These are phyloP conservation scores for Leptinotarsa tumamoca DNA, from an alignment of 2,888 invertebrate species.

Conservation along the genomic window DNA sequence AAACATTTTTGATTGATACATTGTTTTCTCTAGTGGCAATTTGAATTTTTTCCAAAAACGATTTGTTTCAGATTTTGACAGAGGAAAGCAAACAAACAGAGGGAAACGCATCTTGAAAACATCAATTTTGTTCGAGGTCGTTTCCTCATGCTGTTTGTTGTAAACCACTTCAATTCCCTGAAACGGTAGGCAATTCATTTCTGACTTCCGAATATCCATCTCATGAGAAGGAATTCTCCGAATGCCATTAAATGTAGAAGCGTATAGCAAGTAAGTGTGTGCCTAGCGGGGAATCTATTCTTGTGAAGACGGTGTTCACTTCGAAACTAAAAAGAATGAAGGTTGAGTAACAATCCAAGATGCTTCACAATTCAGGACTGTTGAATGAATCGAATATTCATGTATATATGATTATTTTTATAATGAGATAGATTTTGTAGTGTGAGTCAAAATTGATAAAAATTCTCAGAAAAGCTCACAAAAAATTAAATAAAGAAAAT, in stretches of 20 bases:
- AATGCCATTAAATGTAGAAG: constrained; percentile 44
- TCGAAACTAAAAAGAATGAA: background rate
- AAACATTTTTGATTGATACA: constrained; percentile 25
- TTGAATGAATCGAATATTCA: no score
- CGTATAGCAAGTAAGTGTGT: constrained; percentile 24
- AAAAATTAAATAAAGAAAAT: no score
- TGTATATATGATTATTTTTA: no score
- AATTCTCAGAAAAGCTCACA: no score
- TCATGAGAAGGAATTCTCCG: constrained; percentile 41
- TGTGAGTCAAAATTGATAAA: no score
- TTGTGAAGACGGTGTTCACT: constrained; percentile 1
- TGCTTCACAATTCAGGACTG: no score
- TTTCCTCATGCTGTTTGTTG: constrained; percentile 30
- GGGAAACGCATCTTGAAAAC: constrained; percentile 41
- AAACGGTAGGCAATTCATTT: constrained; percentile 51
- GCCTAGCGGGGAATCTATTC: constrained; percentile 9
- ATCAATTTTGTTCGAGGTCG: constrained; percentile 44
- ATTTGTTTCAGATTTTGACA: constrained; percentile 40
- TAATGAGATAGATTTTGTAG: no score
- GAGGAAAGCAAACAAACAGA: constrained; percentile 33
- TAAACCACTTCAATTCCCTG: constrained; percentile 46
- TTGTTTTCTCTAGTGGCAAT: constrained; percentile 27
- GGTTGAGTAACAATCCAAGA: no score
- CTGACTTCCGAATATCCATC: constrained; percentile 51
- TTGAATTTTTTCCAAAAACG: constrained; percentile 38